phyloP scores from a whole-genome alignment of 2,888 invertebrate species.

The Cheilosia vulpina region DNA sequence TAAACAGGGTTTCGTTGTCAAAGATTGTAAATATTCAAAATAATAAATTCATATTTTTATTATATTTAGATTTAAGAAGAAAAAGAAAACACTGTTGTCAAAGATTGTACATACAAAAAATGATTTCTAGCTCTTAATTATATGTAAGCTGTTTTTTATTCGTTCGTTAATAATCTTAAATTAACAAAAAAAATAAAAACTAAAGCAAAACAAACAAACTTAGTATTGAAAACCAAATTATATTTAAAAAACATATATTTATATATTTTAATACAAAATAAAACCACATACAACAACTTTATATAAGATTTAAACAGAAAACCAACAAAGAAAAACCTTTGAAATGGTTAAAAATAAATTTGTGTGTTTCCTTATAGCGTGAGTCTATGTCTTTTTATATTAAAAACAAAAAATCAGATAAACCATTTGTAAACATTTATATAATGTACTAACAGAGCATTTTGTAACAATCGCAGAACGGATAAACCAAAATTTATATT shows the following conservation, averaged over 20 bases:
- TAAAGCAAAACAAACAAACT: conserved; percentile 58
- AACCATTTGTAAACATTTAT: conserved; percentile 39
- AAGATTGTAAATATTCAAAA: conserved; percentile 59
- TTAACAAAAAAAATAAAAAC: conserved; percentile 22
- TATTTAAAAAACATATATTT: conserved; percentile 58
- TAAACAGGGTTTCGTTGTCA: conserved; percentile 47
- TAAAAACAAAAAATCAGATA: conserved; percentile 7
- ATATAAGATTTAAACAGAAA: neutral
- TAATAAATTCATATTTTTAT: conserved; percentile 33
- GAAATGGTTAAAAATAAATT: conserved; percentile 65
- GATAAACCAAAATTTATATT: neutral
- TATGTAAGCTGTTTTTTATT: conserved; percentile 58
- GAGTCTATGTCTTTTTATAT: conserved; percentile 49
- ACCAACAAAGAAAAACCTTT: conserved; percentile 33
- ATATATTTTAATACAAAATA: conserved; percentile 50
- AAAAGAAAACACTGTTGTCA: conserved; percentile 77
- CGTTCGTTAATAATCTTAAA: conserved; percentile 3
- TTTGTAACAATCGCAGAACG: conserved; percentile 38
- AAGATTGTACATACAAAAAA: conserved; percentile 80
- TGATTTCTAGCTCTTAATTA: conserved; percentile 69
- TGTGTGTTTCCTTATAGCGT: conserved; percentile 45
- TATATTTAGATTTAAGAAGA: conserved; percentile 26
- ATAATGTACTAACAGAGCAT: neutral
- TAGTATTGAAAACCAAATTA: conserved; percentile 39
- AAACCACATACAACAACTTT: conserved; percentile 16